A percentile compares a stretch with the other conserved stretches of the same genome.
phyloP scores from a whole-genome alignment of 2,113 vertebrate genomes.

The Prinia subflava region DNA sequence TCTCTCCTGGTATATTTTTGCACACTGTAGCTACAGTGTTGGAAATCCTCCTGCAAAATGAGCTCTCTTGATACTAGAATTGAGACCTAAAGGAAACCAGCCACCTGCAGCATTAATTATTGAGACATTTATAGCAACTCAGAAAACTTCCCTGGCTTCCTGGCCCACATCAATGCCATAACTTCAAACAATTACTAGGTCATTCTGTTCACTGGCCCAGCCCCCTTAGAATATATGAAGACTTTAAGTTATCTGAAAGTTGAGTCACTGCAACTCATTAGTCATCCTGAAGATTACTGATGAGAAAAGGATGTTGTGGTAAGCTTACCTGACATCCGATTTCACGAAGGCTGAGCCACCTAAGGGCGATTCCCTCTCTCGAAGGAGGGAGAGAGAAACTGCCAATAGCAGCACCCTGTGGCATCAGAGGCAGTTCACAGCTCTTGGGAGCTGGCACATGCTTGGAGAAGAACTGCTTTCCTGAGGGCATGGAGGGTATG shows the following conservation, averaged over 20 bases:
- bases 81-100: background rate
- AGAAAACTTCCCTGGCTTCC: background rate
- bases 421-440: background rate
- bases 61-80: background rate
- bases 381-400: background rate
- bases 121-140: background rate
- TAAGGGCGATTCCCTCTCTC: background rate
- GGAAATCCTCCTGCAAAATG: background rate
- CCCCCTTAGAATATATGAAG: background rate
- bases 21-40: background rate
- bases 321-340: background rate
- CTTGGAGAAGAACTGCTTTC: background rate
- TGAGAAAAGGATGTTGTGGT: background rate
- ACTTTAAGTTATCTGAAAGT: background rate
- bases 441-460: background rate
- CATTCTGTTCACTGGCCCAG: background rate
- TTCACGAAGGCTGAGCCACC: background rate
- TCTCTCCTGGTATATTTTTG: background rate
- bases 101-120: constrained; percentile 6
- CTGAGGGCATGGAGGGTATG: background rate
- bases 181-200: background rate
- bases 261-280: background rate
- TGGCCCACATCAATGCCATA: background rate
- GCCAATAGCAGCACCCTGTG: background rate
- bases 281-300: background rate